A percentile compares a stretch with the other conserved stretches of the same genome.
Conservation (phyloP, 2,888 invertebrate genomes). For the Drosophila hawaiiensis region DNA sequence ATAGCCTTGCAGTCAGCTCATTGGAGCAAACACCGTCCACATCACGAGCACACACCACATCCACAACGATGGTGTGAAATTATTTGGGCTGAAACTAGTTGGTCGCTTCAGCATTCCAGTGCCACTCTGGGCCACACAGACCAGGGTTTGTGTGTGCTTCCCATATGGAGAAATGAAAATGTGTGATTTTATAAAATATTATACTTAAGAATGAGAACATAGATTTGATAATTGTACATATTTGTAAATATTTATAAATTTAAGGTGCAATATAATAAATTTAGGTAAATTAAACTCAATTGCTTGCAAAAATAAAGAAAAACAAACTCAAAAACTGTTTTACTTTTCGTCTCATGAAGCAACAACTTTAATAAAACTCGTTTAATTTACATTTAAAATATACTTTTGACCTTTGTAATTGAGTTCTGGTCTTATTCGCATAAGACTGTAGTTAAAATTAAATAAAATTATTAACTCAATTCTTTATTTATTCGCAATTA, state of each 20-base stretch:
- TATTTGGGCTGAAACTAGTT: slow-evolving; percentile 2
- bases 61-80: slow-evolving; percentile 11
- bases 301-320: background rate
- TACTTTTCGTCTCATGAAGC: background rate
- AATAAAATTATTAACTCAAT: background rate
- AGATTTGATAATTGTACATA: slow-evolving; percentile 67
- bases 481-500: background rate
- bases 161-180: slow-evolving; percentile 58
- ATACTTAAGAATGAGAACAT: slow-evolving; percentile 54
- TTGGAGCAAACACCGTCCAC: slow-evolving; percentile 65
- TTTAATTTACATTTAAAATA: background rate
- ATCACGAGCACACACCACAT: slow-evolving; percentile 54
- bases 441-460: background rate
- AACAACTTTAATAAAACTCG: background rate
- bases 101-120: slow-evolving; percentile 43
- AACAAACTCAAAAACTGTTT: background rate
- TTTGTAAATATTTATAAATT: slow-evolving; percentile 60
- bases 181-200: slow-evolving; percentile 69
- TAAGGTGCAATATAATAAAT: slow-evolving; percentile 55
- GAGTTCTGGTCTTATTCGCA: background rate
- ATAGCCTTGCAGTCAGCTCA: slow-evolving; percentile 17
- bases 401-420: background rate
- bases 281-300: slow-evolving; percentile 28
- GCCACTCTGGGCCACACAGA: slow-evolving; percentile 66
- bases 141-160: slow-evolving; percentile 54